Evolutionary conservation across 2,888 invertebrate genomes (phyloP), one percentile per base, ranked within the genome.

Genomic region (Chaitophorus viminalis): DNA sequence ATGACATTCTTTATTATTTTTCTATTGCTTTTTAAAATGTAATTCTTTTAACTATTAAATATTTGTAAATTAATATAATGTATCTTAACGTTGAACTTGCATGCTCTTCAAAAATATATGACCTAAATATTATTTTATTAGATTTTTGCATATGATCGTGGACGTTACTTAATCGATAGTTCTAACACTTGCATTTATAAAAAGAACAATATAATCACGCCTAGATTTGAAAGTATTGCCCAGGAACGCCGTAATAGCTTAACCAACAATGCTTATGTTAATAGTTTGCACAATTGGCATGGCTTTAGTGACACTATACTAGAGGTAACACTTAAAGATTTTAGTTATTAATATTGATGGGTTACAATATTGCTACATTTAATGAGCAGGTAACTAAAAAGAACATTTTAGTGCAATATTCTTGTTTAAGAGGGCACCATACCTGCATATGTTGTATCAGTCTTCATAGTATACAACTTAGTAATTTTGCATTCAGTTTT

Each of bases 281-380:
- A 82, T 82, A 72, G 82, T 82, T 82, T 82, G 72, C 82, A 82
- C n/a, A 54, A 82, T 54, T 82, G 72, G 82, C 82, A 72, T 82
- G 72, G 72, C 82, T 82, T 82, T 52, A 74, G 25, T 74, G 54
- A 70, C 33, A 82, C 82, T 74, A 33, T 54, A n/a, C 54, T 82
- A 52, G 82, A 82, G 82, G 72, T 82, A 82, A 82, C 72, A 52
- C 52, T 65, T 72, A 46, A 21, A 81, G 82, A 70, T 60, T 29
- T 82, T 74, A 65, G 65, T 33, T 78, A 25, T 60, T 78, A 78
- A 36, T 78, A 36, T 17, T 60, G 25, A n/a, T 78, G 33, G 33
- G 60, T 78, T 18, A 21, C n/a, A 60, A 78, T n/a, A 60, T 54
- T 78, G 33, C 31, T 78, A 25, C 4, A 33, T 78, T 54, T 33